Percentiles rank a stretch among this genome's conserved stretches.
These are phyloP conservation scores for Phalacrocorax pelagicus DNA, from an alignment of 2,113 vertebrate genomes.

Conservation along the genomic window DNA sequence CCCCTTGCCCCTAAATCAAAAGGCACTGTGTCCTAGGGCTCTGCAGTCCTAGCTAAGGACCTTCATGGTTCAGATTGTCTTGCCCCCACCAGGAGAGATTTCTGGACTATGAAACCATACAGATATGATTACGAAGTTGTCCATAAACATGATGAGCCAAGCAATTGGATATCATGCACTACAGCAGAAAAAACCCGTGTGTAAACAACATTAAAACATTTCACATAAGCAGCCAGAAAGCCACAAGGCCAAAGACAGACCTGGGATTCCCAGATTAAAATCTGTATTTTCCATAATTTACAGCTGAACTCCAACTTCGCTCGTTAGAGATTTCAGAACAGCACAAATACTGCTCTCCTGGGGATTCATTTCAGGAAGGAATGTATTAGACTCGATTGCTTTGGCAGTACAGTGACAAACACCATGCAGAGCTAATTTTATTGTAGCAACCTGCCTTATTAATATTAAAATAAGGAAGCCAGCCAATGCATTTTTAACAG, in stretches of 20 bases:
- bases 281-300: not conserved
- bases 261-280: constrained; percentile 14
- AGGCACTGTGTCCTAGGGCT: not conserved
- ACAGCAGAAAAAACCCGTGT: not conserved
- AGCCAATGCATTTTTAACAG: constrained; percentile 55
- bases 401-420: constrained; percentile 52
- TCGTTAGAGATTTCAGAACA: not conserved
- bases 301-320: not conserved
- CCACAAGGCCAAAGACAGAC: not conserved
- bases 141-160: not conserved
- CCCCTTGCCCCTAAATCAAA: not conserved
- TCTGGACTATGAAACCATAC: not conserved
- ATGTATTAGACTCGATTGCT: constrained; percentile 9
- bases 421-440: constrained; percentile 56
- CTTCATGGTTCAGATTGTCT: not conserved
- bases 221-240: not conserved
- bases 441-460: constrained; percentile 51
- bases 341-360: constrained; percentile 9
- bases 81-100: not conserved
- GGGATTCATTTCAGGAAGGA: constrained; percentile 21
- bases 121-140: not conserved
- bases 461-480: constrained; percentile 62
- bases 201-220: not conserved
- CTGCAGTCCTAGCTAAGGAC: not conserved
- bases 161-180: not conserved